phyloP scores from a whole-genome alignment of 2,888 invertebrate species.

The Xanthia icteritia region DNA sequence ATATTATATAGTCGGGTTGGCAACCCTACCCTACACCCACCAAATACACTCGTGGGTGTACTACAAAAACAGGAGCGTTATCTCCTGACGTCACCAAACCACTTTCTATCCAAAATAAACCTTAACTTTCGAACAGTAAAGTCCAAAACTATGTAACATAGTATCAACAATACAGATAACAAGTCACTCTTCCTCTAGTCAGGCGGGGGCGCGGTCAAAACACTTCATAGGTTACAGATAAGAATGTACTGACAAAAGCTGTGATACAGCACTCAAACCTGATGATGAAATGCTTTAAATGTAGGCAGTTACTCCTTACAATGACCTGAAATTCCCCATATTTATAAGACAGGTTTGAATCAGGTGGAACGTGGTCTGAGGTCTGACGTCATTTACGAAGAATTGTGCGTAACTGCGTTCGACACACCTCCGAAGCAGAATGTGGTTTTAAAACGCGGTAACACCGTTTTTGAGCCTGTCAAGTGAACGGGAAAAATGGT shows the following conservation, averaged over 20 bases:
- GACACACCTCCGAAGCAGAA: constrained; percentile 60
- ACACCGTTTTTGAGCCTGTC: neutral
- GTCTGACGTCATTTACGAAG: constrained; percentile 56
- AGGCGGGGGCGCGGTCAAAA: constrained; percentile 64
- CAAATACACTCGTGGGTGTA: constrained; percentile 31
- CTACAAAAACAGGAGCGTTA: constrained; percentile 26
- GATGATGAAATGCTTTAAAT: constrained; percentile 16
- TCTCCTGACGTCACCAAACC: constrained; percentile 44
- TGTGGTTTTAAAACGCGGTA: constrained; percentile 21
- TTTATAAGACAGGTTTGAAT: neutral
- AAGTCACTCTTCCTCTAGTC: constrained; percentile 42
- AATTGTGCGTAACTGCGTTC: constrained; percentile 47
- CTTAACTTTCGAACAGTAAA: constrained; percentile 6
- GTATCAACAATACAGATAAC: constrained; percentile 37
- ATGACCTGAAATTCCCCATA: constrained; percentile 37
- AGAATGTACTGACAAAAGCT: constrained; percentile 27
- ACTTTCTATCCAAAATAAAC: constrained; percentile 36
- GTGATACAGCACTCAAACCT: constrained; percentile 2
- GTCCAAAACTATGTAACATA: constrained; percentile 32
- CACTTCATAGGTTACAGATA: constrained; percentile 58
- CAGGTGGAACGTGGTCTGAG: neutral
- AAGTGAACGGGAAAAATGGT: constrained; percentile 32
- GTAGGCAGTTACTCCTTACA: constrained; percentile 5
- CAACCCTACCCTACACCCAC: constrained; percentile 10
- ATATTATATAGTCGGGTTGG: too few relatives aligned